These are phyloP conservation scores for Steinernema feltiae DNA, from an alignment of 1,140 invertebrate genomes.

Conservation along the genomic window DNA sequence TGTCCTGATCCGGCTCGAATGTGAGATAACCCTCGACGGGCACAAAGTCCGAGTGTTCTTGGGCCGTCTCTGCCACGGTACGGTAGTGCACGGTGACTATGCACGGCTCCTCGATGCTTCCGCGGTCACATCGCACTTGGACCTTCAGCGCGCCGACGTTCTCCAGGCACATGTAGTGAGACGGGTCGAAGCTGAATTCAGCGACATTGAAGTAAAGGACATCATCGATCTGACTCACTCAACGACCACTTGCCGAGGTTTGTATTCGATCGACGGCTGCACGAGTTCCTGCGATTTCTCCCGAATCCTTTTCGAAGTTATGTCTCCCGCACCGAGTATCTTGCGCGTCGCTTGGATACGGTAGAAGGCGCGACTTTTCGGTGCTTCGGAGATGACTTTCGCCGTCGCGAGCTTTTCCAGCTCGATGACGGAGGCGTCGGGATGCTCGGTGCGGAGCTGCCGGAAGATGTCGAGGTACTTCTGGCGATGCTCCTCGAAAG, in stretches of 20 bases:
- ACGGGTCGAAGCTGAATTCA: slow-evolving; percentile 76
- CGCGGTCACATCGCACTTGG: slow-evolving; percentile 73
- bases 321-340: slow-evolving; percentile 84
- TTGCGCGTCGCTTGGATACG: slow-evolving; percentile 87
- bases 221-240: slow-evolving; percentile 22
- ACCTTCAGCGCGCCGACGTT: slow-evolving; percentile 88
- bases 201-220: neutral
- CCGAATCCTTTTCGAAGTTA: slow-evolving; percentile 61
- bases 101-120: slow-evolving; percentile 70
- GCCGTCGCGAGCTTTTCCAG: slow-evolving; percentile 89
- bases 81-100: slow-evolving; percentile 49
- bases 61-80: slow-evolving; percentile 72
- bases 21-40: slow-evolving; percentile 74
- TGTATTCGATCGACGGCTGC: slow-evolving; percentile 40
- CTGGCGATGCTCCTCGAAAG: slow-evolving; percentile 77
- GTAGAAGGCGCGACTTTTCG: slow-evolving; percentile 93
- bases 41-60: slow-evolving; percentile 91
- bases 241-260: slow-evolving; percentile 50
- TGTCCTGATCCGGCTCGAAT: slow-evolving; percentile 63
- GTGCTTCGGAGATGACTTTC: slow-evolving; percentile 80
- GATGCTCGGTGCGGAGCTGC: slow-evolving; percentile 78
- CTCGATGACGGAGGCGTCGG: slow-evolving; percentile 74
- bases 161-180: slow-evolving; percentile 95
- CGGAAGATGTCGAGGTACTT: slow-evolving; percentile 84
- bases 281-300: slow-evolving; percentile 33